These are phyloP conservation scores for Ptilorrhoa leucosticta DNA, from an alignment of 2,113 vertebrate genomes.

Conservation along the genomic window DNA sequence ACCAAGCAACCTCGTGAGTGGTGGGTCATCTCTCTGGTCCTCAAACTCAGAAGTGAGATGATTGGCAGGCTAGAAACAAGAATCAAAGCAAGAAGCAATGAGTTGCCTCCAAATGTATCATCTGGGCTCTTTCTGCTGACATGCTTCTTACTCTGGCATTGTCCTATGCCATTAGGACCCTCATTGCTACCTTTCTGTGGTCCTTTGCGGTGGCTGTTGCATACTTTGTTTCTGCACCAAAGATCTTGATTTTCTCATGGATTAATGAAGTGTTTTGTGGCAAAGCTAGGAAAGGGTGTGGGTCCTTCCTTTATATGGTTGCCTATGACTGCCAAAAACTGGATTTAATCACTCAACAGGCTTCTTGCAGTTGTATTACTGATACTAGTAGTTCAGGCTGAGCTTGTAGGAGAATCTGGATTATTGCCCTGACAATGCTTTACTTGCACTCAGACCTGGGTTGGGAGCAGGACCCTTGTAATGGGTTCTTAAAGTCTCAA, in stretches of 20 bases:
- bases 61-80: not conserved
- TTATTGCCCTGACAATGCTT: not conserved
- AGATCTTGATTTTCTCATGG: not conserved
- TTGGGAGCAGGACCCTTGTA: not conserved
- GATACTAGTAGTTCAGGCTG: not conserved
- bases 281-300: not conserved
- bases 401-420: not conserved
- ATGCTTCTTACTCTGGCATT: not conserved
- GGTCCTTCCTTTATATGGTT: not conserved
- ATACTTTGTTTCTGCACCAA: not conserved
- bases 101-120: not conserved
- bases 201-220: not conserved
- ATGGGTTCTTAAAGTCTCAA: not conserved
- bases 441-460: not conserved
- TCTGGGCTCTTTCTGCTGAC: not conserved
- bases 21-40: not conserved
- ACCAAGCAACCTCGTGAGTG: fast-evolving
- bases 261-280: not conserved
- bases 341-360: not conserved
- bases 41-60: not conserved
- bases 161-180: not conserved
- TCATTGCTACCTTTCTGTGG: not conserved
- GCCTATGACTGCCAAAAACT: not conserved
- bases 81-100: not conserved
- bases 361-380: not conserved